Evolutionary conservation across 2,113 vertebrate species (phyloP).

Genomic region (Falcunculus frontatus): DNA sequence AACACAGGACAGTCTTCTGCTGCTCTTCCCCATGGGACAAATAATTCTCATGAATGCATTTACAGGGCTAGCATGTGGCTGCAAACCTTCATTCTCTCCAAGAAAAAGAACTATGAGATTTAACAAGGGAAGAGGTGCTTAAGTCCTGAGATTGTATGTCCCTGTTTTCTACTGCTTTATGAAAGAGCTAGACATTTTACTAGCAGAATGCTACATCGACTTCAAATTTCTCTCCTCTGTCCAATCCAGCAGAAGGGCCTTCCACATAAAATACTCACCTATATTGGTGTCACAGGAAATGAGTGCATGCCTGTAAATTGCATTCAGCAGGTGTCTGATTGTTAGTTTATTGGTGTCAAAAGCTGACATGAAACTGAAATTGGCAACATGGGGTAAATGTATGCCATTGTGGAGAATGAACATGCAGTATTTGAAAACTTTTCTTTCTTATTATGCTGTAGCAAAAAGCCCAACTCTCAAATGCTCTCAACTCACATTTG

Average conservation of each 20-base stretch:
- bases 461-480: background rate
- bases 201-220: rapidly evolving
- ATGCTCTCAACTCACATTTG: background rate
- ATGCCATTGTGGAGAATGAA: background rate
- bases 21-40: background rate
- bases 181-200: background rate
- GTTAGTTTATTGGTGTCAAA: background rate
- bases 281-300: background rate
- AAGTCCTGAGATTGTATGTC: background rate
- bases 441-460: background rate
- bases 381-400: background rate
- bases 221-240: background rate
- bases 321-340: background rate
- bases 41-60: background rate
- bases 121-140: background rate
- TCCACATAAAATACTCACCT: background rate
- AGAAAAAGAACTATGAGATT: background rate
- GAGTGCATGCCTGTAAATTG: background rate
- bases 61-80: background rate
- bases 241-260: background rate
- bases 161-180: background rate
- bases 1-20: background rate
- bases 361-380: background rate
- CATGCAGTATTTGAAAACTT: background rate
- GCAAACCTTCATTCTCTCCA: background rate